Base-by-base conservation (phyloP, 2,888 invertebrate species). In the Gastracanthus pulcherrimus region DNA sequence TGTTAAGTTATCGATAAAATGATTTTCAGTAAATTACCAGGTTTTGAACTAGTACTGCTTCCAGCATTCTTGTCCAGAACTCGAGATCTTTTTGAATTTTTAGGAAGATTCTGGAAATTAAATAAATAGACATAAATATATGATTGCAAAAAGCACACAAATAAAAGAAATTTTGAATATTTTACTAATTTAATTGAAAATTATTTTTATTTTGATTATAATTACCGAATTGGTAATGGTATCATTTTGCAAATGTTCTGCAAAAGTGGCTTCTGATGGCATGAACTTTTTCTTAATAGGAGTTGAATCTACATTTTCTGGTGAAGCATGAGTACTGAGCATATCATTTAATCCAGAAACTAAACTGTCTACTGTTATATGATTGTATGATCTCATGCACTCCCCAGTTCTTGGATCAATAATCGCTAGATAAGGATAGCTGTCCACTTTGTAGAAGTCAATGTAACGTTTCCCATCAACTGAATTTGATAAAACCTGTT, bases 321-420 rank as follows among this genome's bases (percentile, higher is more conserved):
- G 91, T 6, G 91, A 91, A 2, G 91, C 88, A 71, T 91, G 89
- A 38, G 87, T 88, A 70, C 91, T 91, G 16, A 91, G 75, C 88
- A 91, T 89, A 78, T 91, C 91, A 78, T 91, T 90, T 26, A 91
- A 84, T 75, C 87, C 89, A n/a, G 89, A 89, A 4, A 89, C 86
- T 58, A 91, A 86, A 83, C 84, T 89, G 72, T 91, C 91, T 29
- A 91, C 90, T 3, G 90, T 90, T 60, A 91, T 89, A 34, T 89
- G 89, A 82, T 87, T 90, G 74, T 89, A 90, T 3, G 89, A 87
- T 84, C 88, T 87, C 87, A 91, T 88, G 45, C 91, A 91, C 89
- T 95, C 95, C 60, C 95, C 95, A 64, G 95, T 95, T 85, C 94
- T 92, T 11, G 95, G 95, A 91, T 95, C 95, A 76, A 95, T 91